These are phyloP conservation scores for Otis tarda DNA, from an alignment of 2,113 vertebrate genomes.

Conservation along the genomic window DNA sequence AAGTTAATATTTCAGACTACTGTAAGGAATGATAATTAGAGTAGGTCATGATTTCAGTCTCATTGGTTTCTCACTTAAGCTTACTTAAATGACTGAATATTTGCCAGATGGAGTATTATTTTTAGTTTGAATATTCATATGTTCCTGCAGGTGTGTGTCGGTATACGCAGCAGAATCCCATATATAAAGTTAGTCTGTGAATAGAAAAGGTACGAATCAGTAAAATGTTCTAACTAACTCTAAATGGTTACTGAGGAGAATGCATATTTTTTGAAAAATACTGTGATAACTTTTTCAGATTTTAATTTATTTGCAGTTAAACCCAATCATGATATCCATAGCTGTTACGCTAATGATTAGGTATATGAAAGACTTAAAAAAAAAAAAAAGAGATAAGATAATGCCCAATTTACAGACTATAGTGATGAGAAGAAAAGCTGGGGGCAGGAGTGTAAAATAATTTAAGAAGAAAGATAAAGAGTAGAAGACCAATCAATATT, in stretches of 20 bases:
- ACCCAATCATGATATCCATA: not conserved
- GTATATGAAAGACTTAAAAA: not conserved
- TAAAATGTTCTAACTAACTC: not conserved
- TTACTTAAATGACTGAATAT: not conserved
- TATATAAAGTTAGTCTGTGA: not conserved
- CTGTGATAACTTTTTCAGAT: not conserved
- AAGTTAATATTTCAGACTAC: not conserved
- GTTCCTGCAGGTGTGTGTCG: not conserved
- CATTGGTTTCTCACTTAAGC: slow-evolving; percentile 9
- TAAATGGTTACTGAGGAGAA: not conserved
- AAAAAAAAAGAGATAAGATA: not conserved
- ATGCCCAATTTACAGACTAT: not conserved
- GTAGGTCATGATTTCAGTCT: not conserved
- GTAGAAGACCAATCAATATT: not conserved
- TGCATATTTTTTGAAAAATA: not conserved
- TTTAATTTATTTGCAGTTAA: not conserved
- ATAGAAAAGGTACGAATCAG: not conserved
- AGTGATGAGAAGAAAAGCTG: not conserved
- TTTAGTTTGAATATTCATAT: not conserved
- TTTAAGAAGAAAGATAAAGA: not conserved
- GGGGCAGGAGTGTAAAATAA: not conserved
- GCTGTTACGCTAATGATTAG: not conserved
- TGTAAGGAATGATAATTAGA: not conserved
- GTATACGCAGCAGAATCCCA: not conserved
- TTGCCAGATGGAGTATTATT: slow-evolving; percentile 2